Conservation (phyloP, 2,888 invertebrate genomes). For the Resseliella maxima region DNA sequence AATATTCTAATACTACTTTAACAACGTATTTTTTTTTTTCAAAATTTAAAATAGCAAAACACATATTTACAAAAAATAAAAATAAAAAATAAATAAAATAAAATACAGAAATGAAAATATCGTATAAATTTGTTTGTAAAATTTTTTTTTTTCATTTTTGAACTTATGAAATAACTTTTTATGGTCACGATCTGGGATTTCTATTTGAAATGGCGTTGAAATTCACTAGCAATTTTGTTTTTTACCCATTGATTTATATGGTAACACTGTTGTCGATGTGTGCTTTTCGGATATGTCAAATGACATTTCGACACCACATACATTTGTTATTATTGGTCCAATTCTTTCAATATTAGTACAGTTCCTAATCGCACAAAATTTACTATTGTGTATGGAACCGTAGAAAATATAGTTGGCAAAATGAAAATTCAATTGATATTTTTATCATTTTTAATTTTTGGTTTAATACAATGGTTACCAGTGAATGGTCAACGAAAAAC, state of each 20-base stretch:
- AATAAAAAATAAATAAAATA: too few relatives aligned
- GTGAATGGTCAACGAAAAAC: conserved; percentile 29
- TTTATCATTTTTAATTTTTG: conserved; percentile 20
- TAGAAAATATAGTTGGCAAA: background rate
- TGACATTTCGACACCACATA: conserved; percentile 22
- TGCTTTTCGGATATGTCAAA: background rate
- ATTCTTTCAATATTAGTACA: background rate
- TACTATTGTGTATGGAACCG: background rate
- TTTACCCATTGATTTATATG: background rate
- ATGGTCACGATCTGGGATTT: too few relatives aligned
- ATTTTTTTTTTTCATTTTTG: too few relatives aligned
- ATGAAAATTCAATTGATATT: conserved; percentile 39
- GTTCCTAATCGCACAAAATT: conserved; percentile 13
- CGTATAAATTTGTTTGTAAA: too few relatives aligned
- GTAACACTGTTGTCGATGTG: background rate
- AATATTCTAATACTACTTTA: background rate
- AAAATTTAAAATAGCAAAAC: too few relatives aligned
- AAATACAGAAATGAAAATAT: too few relatives aligned
- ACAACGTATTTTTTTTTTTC: too few relatives aligned
- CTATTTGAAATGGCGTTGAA: background rate
- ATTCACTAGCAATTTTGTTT: background rate
- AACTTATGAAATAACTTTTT: background rate
- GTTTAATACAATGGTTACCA: conserved; percentile 31
- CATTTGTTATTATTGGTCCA: conserved; percentile 16
- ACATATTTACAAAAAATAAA: too few relatives aligned